Base-by-base conservation (phyloP, 2,888 invertebrate species). In the Petrophora chlorosata region DNA sequence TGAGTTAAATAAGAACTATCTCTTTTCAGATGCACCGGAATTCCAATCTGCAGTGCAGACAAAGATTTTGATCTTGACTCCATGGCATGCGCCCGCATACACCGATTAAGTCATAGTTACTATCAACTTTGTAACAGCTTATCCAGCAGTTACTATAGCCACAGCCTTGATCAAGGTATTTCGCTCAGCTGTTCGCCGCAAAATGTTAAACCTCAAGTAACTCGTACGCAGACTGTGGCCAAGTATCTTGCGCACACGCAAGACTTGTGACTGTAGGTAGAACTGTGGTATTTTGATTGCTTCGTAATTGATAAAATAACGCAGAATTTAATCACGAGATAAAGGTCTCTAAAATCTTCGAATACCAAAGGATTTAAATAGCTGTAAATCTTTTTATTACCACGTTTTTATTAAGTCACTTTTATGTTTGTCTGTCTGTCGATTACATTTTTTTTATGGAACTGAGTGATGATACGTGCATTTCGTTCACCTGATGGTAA, bases 161-260 rank as follows among this genome's bases (percentile, higher is more conserved):
- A 54, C 60, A 61, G 58, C 61, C 63, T 61, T 63, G 61, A 55
- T 58, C 61, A 63, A 61, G 59, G 61, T 42, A 68, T 64, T 62
- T 63, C 59, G 52, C 55, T 59, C 53, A 57, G 59, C 59, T 60
- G 61, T 51, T 59, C 39, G 43, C 55, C 51, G 45, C 50, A 43
- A 33, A 40, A 43, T 42, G 36, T 28, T 34, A 28, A 42, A 15
- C 32, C 33, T 39, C 26, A 7, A 39, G 25, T 10, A 34, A 54
- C 51, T 53, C 2, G 26, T 22, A 22, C 25, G 3, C 15, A 43
- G 16, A 16, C 56, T 45, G 42, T 46, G 49, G 29, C 8, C 14
- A 38, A 46, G 39, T 52, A 57, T 53, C 46, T 53, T 39, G 30
- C 13, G 34, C 41, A 38, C 43, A 38, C 29, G 34, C 35, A 45